These are phyloP conservation scores for Sorex maritimensis DNA, from an alignment of 2,797 vertebrate genomes.

Conservation along the genomic window DNA sequence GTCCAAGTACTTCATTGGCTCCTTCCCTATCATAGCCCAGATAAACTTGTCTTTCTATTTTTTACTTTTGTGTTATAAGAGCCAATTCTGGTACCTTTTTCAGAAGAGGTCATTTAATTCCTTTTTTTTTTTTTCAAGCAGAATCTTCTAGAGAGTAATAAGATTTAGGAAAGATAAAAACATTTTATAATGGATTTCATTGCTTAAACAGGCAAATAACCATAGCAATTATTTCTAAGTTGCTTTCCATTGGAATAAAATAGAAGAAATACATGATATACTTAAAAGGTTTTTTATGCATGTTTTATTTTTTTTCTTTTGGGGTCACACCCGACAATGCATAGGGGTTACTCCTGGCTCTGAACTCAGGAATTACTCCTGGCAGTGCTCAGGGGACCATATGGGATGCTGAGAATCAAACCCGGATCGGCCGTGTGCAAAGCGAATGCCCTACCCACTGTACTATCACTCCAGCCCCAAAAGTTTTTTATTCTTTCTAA, in stretches of 20 bases:
- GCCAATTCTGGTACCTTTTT: constrained; percentile 61
- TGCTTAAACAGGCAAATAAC: constrained; percentile 62
- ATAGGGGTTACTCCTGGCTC: no score
- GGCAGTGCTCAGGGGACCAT: no score
- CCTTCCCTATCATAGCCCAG: background rate
- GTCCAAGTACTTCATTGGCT: background rate
- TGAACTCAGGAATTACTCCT: no score
- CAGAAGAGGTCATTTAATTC: constrained; percentile 45
- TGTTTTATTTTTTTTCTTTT: no score
- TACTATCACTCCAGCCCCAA: no score
- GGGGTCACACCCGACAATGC: no score
- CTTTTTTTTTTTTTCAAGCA: background rate
- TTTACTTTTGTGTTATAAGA: constrained; percentile 51
- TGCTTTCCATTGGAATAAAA: constrained; percentile 36
- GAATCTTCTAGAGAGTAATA: constrained; percentile 19
- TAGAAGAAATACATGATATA: constrained; percentile 34
- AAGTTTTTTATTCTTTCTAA: no score
- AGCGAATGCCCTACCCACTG: no score
- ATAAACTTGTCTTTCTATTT: constrained; percentile 17
- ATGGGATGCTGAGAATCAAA: no score
- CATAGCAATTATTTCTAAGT: constrained; percentile 44
- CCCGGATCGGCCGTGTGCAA: no score
- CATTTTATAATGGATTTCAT: constrained; percentile 54
- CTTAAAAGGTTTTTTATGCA: background rate
- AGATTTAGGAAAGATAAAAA: constrained; percentile 48